These are phyloP conservation scores for Pangasius sanitwongsei DNA, from an alignment of 2,797 vertebrate species.

Conservation along the genomic window DNA sequence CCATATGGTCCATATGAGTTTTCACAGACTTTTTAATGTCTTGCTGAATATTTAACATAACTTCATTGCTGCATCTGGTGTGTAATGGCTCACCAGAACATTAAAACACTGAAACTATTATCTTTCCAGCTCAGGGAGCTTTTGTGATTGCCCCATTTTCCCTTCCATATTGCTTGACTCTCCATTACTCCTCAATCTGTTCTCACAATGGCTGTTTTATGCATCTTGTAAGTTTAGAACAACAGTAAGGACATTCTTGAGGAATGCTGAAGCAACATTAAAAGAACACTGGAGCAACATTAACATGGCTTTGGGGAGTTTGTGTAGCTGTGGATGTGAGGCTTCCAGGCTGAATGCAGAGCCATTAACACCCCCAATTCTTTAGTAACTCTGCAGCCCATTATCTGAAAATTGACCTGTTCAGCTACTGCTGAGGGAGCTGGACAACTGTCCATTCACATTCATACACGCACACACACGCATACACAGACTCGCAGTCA, in stretches of 20 bases:
- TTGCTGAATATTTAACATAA: constrained; percentile 43
- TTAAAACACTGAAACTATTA: constrained; percentile 28
- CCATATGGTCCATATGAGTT: neutral
- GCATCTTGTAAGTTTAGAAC: neutral
- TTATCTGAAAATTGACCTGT: constrained; percentile 54
- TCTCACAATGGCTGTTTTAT: constrained; percentile 23
- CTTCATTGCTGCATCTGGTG: constrained; percentile 31
- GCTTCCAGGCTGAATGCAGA: constrained; percentile 45
- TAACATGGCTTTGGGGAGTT: constrained; percentile 41
- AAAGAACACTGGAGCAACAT: constrained; percentile 38
- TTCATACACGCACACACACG: neutral
- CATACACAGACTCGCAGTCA: constrained; percentile 24
- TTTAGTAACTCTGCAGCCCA: constrained; percentile 32
- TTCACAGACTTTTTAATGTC: neutral
- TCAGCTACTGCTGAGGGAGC: constrained; percentile 18
- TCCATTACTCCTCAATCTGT: constrained; percentile 34
- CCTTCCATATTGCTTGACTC: constrained; percentile 22
- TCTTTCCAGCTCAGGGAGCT: constrained; percentile 28
- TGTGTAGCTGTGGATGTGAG: constrained; percentile 29
- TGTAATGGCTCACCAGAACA: constrained; percentile 15
- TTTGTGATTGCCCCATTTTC: constrained; percentile 35
- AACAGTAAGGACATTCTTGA: neutral
- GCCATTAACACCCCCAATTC: constrained; percentile 35
- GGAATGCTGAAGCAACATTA: constrained; percentile 29
- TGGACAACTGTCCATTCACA: constrained; percentile 46